phyloP scores from a whole-genome alignment of 2,888 invertebrate species.

The Nezara viridula region DNA sequence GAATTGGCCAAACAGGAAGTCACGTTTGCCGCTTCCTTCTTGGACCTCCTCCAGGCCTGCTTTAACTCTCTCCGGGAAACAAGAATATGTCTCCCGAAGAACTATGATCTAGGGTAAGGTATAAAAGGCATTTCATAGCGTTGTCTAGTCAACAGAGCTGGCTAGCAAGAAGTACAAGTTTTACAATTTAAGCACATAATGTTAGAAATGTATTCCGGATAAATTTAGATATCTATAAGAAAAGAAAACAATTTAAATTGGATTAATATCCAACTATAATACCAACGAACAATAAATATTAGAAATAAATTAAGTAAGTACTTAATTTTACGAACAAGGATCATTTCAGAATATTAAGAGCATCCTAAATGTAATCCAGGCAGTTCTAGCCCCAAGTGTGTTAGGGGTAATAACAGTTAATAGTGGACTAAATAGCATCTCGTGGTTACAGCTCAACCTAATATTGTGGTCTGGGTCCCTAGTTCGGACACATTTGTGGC shows the following conservation, averaged over 20 bases:
- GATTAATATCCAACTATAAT: too few relatives aligned
- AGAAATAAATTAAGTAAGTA: too few relatives aligned
- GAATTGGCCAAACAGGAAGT: slow-evolving; percentile 56
- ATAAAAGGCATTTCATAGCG: neutral
- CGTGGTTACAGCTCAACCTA: neutral
- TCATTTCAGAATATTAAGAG: neutral
- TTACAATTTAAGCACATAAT: too few relatives aligned
- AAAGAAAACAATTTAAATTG: too few relatives aligned
- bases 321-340: too few relatives aligned
- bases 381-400: neutral
- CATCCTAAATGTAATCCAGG: neutral
- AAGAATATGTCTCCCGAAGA: neutral
- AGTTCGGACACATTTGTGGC: slow-evolving; percentile 23
- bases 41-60: slow-evolving; percentile 45
- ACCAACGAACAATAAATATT: too few relatives aligned
- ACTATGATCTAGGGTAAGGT: neutral
- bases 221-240: too few relatives aligned
- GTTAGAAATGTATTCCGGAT: too few relatives aligned
- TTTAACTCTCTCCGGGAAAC: slow-evolving; percentile 26
- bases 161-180: neutral
- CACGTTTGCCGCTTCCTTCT: slow-evolving; percentile 55
- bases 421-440: neutral
- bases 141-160: neutral
- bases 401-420: slow-evolving; percentile 2
- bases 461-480: neutral